phyloP scores from a whole-genome alignment of 2,113 vertebrate genomes.

The Cyprichromis sp. region DNA sequence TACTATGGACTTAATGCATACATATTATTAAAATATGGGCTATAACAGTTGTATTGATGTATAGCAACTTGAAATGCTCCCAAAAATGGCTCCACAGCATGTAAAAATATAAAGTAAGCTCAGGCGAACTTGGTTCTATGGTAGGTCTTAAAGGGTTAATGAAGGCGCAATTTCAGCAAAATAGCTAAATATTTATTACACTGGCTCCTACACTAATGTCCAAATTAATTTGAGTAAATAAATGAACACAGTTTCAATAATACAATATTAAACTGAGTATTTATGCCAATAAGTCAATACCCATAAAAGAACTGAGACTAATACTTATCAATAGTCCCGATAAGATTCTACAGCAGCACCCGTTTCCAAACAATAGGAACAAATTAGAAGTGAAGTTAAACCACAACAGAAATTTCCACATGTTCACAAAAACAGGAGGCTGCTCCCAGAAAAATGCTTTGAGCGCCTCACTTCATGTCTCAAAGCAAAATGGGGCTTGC shows the following conservation, averaged over 20 bases:
- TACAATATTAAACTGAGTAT: accelerated
- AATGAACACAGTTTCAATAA: neutral
- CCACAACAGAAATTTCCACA: neutral
- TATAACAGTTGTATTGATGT: too few species aligned
- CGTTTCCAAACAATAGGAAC: neutral
- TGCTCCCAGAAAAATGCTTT: neutral
- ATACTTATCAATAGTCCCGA: neutral
- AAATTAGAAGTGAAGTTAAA: neutral
- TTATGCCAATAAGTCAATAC: neutral
- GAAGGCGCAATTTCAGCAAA: accelerated
- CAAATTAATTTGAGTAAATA: neutral
- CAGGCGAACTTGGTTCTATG: too few species aligned
- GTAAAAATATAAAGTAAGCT: too few species aligned
- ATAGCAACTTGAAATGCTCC: too few species aligned
- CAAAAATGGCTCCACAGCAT: too few species aligned
- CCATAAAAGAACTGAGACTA: neutral
- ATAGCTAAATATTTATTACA: neutral
- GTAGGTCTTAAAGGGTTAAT: neutral
- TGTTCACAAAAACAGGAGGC: neutral
- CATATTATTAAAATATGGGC: too few species aligned
- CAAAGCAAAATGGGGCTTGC: neutral
- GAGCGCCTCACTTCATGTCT: neutral
- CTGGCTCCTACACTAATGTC: accelerated
- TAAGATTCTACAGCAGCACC: neutral
- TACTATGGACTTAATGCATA: too few species aligned